A percentile compares a stretch with the other conserved stretches of the same genome.
Evolutionary conservation across 1,140 invertebrate species (phyloP).

Genomic region (Dendrolimus kikuchii): DNA sequence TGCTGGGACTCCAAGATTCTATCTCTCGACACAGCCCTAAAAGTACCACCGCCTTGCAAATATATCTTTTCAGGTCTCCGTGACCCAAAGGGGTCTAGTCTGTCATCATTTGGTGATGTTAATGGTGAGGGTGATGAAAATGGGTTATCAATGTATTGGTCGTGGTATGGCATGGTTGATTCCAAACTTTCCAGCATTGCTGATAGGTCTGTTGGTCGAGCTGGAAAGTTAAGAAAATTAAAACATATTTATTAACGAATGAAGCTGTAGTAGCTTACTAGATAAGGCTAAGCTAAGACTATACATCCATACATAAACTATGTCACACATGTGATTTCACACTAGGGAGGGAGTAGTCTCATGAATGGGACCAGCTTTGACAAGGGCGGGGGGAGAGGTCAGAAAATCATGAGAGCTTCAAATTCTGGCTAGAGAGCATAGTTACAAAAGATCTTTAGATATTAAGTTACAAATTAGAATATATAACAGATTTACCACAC

Average conservation of each 20-base stretch:
- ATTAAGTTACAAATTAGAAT: too few relatives aligned
- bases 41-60: constrained; percentile 66
- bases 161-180: constrained; percentile 59
- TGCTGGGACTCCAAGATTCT: constrained; percentile 60
- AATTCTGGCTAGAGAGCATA: too few relatives aligned
- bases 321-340: too few relatives aligned
- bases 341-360: too few relatives aligned
- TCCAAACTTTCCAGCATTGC: constrained; percentile 64
- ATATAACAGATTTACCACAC: constrained; percentile 1
- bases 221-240: constrained; percentile 31
- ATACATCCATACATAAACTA: too few relatives aligned
- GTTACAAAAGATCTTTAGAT: too few relatives aligned
- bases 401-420: too few relatives aligned
- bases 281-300: too few relatives aligned
- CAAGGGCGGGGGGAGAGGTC: too few relatives aligned
- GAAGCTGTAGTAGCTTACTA: too few relatives aligned
- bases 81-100: constrained; percentile 46
- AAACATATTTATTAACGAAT: too few relatives aligned
- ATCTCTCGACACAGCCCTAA: constrained; percentile 61
- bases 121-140: constrained; percentile 69
- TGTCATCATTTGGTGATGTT: constrained; percentile 67
- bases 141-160: constrained; percentile 69
- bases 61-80: constrained; percentile 63
- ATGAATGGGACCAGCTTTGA: too few relatives aligned
- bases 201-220: constrained; percentile 56